Evolutionary conservation across 1,140 invertebrate species (phyloP), one percentile per base, ranked within the genome.

Genomic region (Atopsyche davidsoni): DNA sequence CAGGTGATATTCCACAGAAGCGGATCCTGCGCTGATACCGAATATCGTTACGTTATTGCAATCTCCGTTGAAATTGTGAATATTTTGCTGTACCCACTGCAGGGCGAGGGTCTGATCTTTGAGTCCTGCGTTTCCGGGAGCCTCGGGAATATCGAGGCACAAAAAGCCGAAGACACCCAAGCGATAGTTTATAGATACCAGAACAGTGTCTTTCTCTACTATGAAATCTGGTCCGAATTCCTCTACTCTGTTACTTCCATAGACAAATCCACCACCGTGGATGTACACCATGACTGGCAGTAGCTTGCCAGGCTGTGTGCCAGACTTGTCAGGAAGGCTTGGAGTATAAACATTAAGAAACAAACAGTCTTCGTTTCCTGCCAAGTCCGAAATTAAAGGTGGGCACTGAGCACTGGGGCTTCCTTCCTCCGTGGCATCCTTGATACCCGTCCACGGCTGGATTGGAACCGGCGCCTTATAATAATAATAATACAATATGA

Each of bases 291-390:
- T 53, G 1, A 76, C 72, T 35, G 63, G 46, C 34, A 24, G 32
- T 16, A 19, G 13, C 23, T 6, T 13, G 13, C 9, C 32, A 0
- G 13, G 17, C 31, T 2, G 25, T 46, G n/a, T 38, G 32, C 23
- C 22, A 53, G 7, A 61, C 52, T 39, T 59, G 49, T 13, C 69
- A 60, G 44, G 67, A 21, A 39, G 14, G 14, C 65, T 59, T 6
- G 79, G 78, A 0, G 75, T 73, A 51, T 82, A 82, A 2, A 85
- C 75, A 55, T 84, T 85, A 0, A 85, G 56, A 51, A 77, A 78
- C 0, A 85, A 67, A 55, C 83, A 85, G 59, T 86, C 80, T 57
- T 85, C 83, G 24, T 71, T 63, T 2, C 79, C 79, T 2, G 9
- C 9, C 2, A n/a, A n/a, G n/a, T n/a, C n/a, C n/a, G n/a, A n/a